Base-by-base conservation (phyloP, 2,797 vertebrate genomes). In the Parauchenoglanis ngamensis region DNA sequence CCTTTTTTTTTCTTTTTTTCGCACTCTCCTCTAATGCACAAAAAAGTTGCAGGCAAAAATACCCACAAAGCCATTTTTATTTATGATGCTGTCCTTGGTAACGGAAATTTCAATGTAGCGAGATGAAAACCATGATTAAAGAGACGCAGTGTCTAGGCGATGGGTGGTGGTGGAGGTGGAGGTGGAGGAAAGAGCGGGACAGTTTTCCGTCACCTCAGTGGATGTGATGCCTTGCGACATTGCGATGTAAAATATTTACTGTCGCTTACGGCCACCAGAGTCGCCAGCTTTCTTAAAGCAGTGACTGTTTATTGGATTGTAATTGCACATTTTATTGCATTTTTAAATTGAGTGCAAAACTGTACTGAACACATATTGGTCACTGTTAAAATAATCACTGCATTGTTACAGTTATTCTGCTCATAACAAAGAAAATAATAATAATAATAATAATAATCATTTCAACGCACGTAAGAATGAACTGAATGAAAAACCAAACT, bases 81-180 rank as follows among this genome's bases (percentile, higher is more conserved):
- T 98, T 97, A 98, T 98, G 97, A 96, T 97, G 96, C 95, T 97
- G 97, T 97, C 97, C 97, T 98, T 98, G 97, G 96, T 94, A 96
- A 96, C 95, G 91, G 96, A 97, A 97, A 97, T 98, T 97, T 97
- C 96, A 97, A 97, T 97, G 97, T 97, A 95, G 96, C 95, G 96
- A 97, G 97, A 97, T 97, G 97, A 98, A 97, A 98, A 98, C 96
- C 97, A 97, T 98, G 97, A 98, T 98, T 97, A 97, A 97, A 96
- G 95, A 95, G 95, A 95, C 93, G 93, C 94, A 92, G 94, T 94
- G 93, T 96, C 95, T 96, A 94, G 95, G 96, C 94, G 96, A 96
- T 95, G 95, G 94, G 96, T 95, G 95, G 75, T 7, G 76, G 76
- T 25, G 76, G 46, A 19, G 80, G 12, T n/a, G 72, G 63, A 7